A percentile compares a stretch with the other conserved stretches of the same genome.
Conservation (phyloP, 2,113 vertebrate genomes). For the Rhinoderma darwinii region DNA sequence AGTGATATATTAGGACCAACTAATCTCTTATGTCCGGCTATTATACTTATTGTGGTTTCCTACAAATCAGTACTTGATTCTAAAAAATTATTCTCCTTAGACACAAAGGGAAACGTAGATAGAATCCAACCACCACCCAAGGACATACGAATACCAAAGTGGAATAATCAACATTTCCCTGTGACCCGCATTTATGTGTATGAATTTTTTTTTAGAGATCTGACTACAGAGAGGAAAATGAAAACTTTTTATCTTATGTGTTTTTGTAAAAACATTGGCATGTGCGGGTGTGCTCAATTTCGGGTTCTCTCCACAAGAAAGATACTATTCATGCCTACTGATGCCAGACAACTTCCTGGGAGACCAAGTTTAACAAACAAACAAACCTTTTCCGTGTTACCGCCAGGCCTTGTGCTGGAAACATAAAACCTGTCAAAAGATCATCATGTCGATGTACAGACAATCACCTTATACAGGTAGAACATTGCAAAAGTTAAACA, state of each 20-base stretch:
- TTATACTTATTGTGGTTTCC: background rate
- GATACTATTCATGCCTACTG: background rate
- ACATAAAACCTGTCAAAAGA: background rate
- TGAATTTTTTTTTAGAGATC: background rate
- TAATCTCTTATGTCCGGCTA: no score
- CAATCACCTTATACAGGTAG: background rate
- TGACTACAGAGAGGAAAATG: background rate
- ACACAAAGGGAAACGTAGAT: background rate
- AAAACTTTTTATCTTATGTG: background rate
- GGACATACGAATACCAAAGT: background rate
- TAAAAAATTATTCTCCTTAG: background rate
- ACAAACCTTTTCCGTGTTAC: background rate
- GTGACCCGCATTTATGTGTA: background rate
- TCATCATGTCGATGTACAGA: background rate
- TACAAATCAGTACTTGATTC: background rate
- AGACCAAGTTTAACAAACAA: constrained; percentile 17
- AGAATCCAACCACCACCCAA: background rate
- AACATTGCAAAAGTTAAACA: background rate
- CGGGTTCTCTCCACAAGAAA: background rate
- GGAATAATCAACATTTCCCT: background rate
- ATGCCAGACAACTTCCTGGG: constrained; percentile 10
- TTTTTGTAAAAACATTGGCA: background rate
- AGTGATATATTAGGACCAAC: no score
- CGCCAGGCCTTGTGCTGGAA: background rate
- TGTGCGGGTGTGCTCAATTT: background rate